Evolutionary conservation across 1,140 invertebrate genomes (phyloP).

Genomic region (Lepidurus couesii): DNA sequence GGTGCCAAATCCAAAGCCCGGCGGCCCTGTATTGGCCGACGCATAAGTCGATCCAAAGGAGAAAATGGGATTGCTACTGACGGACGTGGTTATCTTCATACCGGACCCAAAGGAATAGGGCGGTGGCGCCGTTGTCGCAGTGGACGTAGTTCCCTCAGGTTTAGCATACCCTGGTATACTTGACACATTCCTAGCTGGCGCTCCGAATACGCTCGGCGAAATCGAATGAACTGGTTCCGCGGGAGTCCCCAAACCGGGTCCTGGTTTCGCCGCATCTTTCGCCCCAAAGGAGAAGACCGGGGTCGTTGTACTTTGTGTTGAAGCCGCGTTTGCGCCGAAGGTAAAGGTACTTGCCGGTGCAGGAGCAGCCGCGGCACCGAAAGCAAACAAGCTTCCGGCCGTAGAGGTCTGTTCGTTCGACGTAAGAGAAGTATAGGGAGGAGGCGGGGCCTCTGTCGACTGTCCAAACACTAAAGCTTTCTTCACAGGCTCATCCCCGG

Average conservation of each 20-base stretch:
- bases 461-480: conserved; percentile 2
- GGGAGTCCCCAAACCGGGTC: background rate
- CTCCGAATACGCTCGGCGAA: too few relatives aligned
- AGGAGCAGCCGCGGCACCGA: background rate
- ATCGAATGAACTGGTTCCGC: background rate
- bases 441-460: background rate
- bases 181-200: too few relatives aligned
- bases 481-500: background rate
- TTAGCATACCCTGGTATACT: too few relatives aligned
- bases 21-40: background rate
- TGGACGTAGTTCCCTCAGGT: too few relatives aligned
- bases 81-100: background rate
- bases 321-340: background rate
- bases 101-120: background rate
- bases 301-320: background rate
- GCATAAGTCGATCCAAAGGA: background rate
- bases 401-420: background rate
- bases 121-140: background rate
- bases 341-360: background rate
- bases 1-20: background rate
- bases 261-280: background rate
- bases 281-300: background rate
- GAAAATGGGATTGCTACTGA: background rate
- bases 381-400: background rate
- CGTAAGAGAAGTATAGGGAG: background rate